Evolutionary conservation across 1,140 invertebrate genomes (phyloP), one percentile per base, ranked within the genome.

Genomic region (Leptinotarsa lineolata): DNA sequence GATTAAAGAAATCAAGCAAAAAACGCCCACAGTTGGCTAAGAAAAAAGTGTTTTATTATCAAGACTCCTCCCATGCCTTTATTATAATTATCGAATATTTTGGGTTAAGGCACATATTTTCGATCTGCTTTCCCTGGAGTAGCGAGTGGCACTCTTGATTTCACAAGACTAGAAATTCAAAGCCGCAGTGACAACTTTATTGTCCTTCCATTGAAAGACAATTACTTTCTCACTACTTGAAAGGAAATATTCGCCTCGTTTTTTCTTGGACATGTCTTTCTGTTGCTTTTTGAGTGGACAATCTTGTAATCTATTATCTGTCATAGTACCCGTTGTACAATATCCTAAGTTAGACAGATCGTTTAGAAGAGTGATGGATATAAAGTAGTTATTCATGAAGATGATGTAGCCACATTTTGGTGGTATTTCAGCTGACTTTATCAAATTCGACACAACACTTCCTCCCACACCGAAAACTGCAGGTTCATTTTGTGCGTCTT

Each of bases 211-310:
- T n/a, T n/a, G n/a, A n/a, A n/a, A n/a, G n/a, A n/a, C n/a, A n/a
- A n/a, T n/a, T n/a, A n/a, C n/a, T n/a, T n/a, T n/a, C n/a, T n/a
- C n/a, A n/a, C n/a, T n/a, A n/a, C n/a, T n/a, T n/a, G n/a, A n/a
- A n/a, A n/a, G n/a, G n/a, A n/a, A n/a, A n/a, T n/a, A n/a, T n/a
- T n/a, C n/a, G n/a, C n/a, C n/a, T n/a, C n/a, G n/a, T n/a, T n/a
- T n/a, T n/a, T n/a, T n/a, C n/a, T n/a, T n/a, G n/a, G n/a, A n/a
- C n/a, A n/a, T n/a, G n/a, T n/a, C n/a, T n/a, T n/a, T 68, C 30
- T 68, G 66, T 45, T 68, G 6, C 12, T 45, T 48, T 68, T 13
- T 68, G 20, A n/a, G 30, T 68, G 65, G 66, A 45, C 66, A 68
- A 13, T 68, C 21, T 6, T 5, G 4, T 20, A 68, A 68, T 68